Evolutionary conservation across 2,797 vertebrate species (phyloP).

Genomic region (Pelobates cultripes): DNA sequence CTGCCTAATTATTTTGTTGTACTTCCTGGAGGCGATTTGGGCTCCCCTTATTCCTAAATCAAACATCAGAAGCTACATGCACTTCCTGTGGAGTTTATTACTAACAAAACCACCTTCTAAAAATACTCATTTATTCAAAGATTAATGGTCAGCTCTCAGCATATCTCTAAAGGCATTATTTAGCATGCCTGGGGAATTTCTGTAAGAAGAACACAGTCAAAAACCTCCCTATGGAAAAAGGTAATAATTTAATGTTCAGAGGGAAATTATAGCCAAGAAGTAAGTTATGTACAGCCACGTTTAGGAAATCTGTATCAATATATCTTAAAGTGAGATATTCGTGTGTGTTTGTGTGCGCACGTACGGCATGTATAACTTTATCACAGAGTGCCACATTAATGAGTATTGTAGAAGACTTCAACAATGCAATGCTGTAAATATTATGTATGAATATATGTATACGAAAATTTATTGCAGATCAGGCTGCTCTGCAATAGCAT

Average conservation of each 20-base stretch:
- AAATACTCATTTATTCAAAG: background rate
- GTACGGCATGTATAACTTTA: too few species aligned
- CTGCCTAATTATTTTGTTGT: slow-evolving; percentile 42
- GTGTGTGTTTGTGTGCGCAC: too few species aligned
- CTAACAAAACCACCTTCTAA: slow-evolving; percentile 13
- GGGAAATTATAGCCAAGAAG: background rate
- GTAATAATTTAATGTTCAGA: slow-evolving; percentile 12
- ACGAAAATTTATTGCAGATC: too few species aligned
- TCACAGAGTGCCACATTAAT: too few species aligned
- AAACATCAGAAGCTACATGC: slow-evolving; percentile 24
- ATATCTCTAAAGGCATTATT: slow-evolving; percentile 3
- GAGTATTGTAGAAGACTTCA: too few species aligned
- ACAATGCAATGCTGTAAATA: too few species aligned
- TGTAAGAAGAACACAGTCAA: background rate
- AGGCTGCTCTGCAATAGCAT: too few species aligned
- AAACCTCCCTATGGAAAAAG: background rate
- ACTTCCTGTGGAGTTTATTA: slow-evolving; percentile 13
- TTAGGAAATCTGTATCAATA: background rate
- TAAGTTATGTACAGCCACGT: background rate
- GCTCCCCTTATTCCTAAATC: slow-evolving; percentile 12
- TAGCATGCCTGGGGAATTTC: background rate
- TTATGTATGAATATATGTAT: too few species aligned
- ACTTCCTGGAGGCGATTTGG: slow-evolving; percentile 3
- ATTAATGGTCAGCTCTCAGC: slow-evolving; percentile 20
- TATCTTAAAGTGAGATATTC: too few species aligned